These are phyloP conservation scores for Ligdia adustata DNA, from an alignment of 2,888 invertebrate species.

Conservation along the genomic window DNA sequence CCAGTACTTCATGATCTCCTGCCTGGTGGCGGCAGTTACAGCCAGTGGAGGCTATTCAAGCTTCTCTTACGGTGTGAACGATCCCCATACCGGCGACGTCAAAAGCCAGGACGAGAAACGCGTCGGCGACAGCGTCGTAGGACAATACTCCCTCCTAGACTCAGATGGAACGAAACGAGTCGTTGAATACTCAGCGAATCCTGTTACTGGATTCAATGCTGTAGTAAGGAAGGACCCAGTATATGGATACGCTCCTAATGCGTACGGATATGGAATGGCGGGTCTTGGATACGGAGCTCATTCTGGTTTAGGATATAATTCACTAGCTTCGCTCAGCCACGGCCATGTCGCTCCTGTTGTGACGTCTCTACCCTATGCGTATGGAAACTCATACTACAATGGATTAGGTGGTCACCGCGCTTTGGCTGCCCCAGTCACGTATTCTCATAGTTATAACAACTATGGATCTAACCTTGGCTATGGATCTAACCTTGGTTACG, in stretches of 20 bases:
- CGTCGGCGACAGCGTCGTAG: slow-evolving; percentile 74
- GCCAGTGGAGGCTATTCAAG: slow-evolving; percentile 62
- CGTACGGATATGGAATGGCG: slow-evolving; percentile 17
- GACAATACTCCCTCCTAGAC: slow-evolving; percentile 76
- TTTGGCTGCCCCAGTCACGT: slow-evolving; percentile 6
- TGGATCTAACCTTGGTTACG: slow-evolving; percentile 19
- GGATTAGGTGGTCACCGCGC: slow-evolving; percentile 12
- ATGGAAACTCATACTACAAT: slow-evolving; percentile 10
- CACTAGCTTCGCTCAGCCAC: slow-evolving; percentile 5
- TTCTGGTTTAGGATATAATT: slow-evolving; percentile 11
- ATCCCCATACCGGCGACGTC: slow-evolving; percentile 77
- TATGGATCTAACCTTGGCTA: slow-evolving; percentile 19
- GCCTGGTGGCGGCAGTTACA: slow-evolving; percentile 50
- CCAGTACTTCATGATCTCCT: slow-evolving; percentile 57
- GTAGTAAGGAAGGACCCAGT: slow-evolving; percentile 69
- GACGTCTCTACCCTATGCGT: slow-evolving; percentile 6
- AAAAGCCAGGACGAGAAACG: slow-evolving; percentile 78
- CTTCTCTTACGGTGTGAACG: slow-evolving; percentile 79
- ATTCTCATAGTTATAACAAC: slow-evolving; percentile 13
- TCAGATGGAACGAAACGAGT: slow-evolving; percentile 76
- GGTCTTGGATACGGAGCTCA: slow-evolving; percentile 6
- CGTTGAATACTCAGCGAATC: slow-evolving; percentile 77
- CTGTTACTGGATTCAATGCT: slow-evolving; percentile 77
- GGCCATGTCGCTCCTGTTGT: neutral
- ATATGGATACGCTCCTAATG: slow-evolving; percentile 21